phyloP scores from a whole-genome alignment of 1,140 invertebrate genomes.

The Leptonema lineaticorne region DNA sequence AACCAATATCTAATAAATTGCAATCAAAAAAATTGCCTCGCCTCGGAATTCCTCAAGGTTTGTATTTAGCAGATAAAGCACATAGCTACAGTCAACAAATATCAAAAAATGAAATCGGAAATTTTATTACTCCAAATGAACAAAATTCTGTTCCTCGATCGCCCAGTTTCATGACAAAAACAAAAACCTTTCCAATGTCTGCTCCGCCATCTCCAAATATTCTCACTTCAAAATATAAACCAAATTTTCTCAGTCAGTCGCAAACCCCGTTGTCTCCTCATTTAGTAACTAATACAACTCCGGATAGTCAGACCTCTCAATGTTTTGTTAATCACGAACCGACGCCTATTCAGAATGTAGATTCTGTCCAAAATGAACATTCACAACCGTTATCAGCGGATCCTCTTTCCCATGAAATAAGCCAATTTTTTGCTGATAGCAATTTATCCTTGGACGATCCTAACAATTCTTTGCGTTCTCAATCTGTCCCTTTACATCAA shows the following conservation, averaged over 20 bases:
- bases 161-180: conserved; percentile 42
- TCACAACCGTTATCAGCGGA: conserved; percentile 50
- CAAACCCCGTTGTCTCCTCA: not conserved
- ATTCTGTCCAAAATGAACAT: conserved; percentile 45
- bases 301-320: not conserved
- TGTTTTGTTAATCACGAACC: conserved; percentile 43
- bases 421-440: conserved; percentile 57
- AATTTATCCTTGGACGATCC: conserved; percentile 44
- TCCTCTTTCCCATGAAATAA: conserved; percentile 56
- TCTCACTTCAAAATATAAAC: conserved; percentile 49
- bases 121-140: conserved; percentile 52
- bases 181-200: conserved; percentile 56
- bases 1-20: conserved; percentile 20
- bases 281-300: conserved; percentile 4
- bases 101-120: conserved; percentile 31
- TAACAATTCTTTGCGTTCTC: conserved; percentile 60
- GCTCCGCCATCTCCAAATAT: conserved; percentile 61
- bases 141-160: conserved; percentile 49
- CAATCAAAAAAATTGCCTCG: conserved; percentile 15
- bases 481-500: conserved; percentile 73
- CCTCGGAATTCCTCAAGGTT: conserved; percentile 9
- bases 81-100: conserved; percentile 32
- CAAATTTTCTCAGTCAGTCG: conserved; percentile 16
- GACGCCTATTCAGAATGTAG: conserved; percentile 34
- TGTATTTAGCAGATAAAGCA: conserved; percentile 42